Evolutionary conservation across 2,888 invertebrate species (phyloP), one percentile per base, ranked within the genome.

Genomic region (Ectemnius lituratus): DNA sequence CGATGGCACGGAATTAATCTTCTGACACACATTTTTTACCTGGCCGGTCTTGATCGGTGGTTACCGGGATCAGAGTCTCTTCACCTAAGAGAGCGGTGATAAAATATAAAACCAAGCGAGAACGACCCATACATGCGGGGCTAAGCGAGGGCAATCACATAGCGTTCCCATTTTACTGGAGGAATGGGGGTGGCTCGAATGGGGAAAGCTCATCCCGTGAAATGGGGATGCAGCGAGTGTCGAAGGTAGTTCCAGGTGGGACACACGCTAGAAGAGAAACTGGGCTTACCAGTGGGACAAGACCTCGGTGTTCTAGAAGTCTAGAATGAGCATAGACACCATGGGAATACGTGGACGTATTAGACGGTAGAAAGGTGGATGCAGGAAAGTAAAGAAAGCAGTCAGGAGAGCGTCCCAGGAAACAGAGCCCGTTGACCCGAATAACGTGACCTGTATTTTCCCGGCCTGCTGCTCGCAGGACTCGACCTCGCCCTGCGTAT

Each of bases 381-480:
- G 58, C 20, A n/a, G 61, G 66, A 59, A 52, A 45, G 73, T 56
- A 57, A 57, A 58, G 70, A 66, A 75, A 78, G 74, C 75, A 65
- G 63, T 62, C 60, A 52, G 52, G 52, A 5, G 52, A 52, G 52
- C 2, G 52, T 16, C 4, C 52, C n/a, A 52, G 52, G 37, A 37
- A 37, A 4, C 37, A 52, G 52, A 52, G 68, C 70, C 67, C 68
- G 70, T 67, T 82, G 81, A 78, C 80, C 81, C 65, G 72, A 78
- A 82, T 82, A 80, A 37, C 69, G 45, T 80, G 82, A 80, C 81
- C 81, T 18, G 75, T 78, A 23, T 82, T 81, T 78, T 67, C 67
- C 56, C 56, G 13, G 67, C 71, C 75, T 68, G 77, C 62, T 46
- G 45, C 70, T 45, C 62, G 52, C 67, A 49, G 52, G 52, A 52